Evolutionary conservation across 2,888 invertebrate species (phyloP), one percentile per base, ranked within the genome.

Genomic region (Pseudococcus jackbeardsleyi): DNA sequence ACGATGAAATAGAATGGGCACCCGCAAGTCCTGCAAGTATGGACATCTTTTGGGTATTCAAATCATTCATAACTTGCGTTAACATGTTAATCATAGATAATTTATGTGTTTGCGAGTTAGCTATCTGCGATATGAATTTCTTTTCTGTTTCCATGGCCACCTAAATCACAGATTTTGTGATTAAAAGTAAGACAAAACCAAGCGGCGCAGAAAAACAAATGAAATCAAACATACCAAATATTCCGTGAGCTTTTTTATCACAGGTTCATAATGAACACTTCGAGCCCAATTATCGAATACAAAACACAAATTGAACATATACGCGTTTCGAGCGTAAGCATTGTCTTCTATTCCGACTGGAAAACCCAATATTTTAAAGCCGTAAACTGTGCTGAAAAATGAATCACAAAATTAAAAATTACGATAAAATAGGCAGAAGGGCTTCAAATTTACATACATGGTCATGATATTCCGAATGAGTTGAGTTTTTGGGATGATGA

Each of bases 401-500:
- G 5, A 54, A 4, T 6, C 54, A 12, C 87, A 42, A 85, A 2
- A 22, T 79, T 17, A 19, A 19, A 87, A 68, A 59, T 17, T 26
- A 42, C 7, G 6, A 42, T 9, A 42, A 0, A 42, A 42, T 8
- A 42, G 9, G 9, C 42, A 42, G 42, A 33, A 42, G 42, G 3
- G 9, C 7, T 42, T 42, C 0, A 9, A 42, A 50, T 42, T 82
- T 33, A 54, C 90, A 93, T 94, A 97, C 94, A 98, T 96, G 9
- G 98, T 98, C 91, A 99, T 95, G 11, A 96, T 95, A 91, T 97
- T 96, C 90, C 96, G 94, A 91, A 97, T 96, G 54, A 99, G 93
- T 91, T 98, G 97, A 46, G 96, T 96, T 92, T 98, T 99, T 5
- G 98, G 98, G 91, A 99, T 99, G 90, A 99, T 97, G 91, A 97